Conservation (phyloP, 2,797 vertebrate genomes). For the Tiaroga cobitis region DNA sequence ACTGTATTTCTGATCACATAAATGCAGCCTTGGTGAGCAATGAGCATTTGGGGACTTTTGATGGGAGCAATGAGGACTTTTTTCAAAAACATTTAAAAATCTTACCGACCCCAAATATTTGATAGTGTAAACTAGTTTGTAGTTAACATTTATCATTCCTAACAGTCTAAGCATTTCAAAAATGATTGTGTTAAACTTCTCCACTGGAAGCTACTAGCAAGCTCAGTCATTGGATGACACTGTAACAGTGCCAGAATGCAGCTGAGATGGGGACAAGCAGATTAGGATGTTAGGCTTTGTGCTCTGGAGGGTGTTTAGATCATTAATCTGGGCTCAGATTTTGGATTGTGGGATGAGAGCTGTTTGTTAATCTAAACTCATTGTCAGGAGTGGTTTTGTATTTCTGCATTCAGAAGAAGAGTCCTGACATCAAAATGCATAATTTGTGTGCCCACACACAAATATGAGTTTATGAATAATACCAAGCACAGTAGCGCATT, state of each 20-base stretch:
- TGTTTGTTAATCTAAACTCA: not conserved
- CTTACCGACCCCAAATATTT: not conserved
- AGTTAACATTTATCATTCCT: not conserved
- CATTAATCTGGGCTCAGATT: slow-evolving; percentile 10
- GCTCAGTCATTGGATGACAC: too few relatives aligned
- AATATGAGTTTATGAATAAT: not conserved
- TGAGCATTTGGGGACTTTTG: too few relatives aligned
- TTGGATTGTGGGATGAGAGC: not conserved
- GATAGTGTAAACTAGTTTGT: not conserved
- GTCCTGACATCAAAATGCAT: not conserved
- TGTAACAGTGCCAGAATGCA: not conserved
- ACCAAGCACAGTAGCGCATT: not conserved
- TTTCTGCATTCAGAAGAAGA: not conserved
- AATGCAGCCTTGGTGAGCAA: not conserved
- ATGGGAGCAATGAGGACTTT: not conserved
- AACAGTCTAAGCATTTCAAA: not conserved
- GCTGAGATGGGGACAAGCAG: not conserved
- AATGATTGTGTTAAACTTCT: not conserved
- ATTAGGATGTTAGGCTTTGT: slow-evolving; percentile 6
- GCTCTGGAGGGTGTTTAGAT: not conserved
- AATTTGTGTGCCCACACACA: not conserved
- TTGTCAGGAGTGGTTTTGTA: not conserved
- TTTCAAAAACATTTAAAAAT: not conserved
- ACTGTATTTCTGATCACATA: not conserved
- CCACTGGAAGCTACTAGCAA: not conserved